These are phyloP conservation scores for Sakesphorus luctuosus DNA, from an alignment of 2,113 vertebrate species.

Conservation along the genomic window DNA sequence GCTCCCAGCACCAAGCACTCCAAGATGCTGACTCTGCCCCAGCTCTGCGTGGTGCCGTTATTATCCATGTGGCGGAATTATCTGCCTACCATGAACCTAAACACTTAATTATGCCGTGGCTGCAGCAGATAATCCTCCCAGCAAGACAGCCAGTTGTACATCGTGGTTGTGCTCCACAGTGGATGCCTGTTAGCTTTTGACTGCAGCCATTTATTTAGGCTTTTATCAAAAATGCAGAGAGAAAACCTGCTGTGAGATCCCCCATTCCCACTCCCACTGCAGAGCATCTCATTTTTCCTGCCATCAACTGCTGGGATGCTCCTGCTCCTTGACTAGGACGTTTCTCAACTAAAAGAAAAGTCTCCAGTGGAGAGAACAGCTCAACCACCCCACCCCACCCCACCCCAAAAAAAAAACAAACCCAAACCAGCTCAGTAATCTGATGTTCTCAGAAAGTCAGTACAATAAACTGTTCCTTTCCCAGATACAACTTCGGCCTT, in stretches of 20 bases:
- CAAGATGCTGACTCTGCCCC: not conserved
- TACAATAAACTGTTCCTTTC: not conserved
- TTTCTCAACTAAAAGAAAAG: not conserved
- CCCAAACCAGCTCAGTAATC: not conserved
- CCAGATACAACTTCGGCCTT: not conserved
- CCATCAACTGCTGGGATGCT: not conserved
- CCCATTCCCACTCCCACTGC: not conserved
- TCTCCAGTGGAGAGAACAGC: not conserved
- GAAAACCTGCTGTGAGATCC: not conserved
- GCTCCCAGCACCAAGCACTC: not conserved
- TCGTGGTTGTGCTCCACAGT: rapidly evolving
- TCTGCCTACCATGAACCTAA: not conserved
- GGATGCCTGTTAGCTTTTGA: not conserved
- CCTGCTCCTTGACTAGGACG: not conserved
- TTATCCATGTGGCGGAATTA: not conserved
- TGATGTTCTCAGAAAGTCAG: not conserved
- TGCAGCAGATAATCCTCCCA: not conserved
- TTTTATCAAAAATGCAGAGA: not conserved
- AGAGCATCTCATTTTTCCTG: not conserved
- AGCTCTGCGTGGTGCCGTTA: rapidly evolving
- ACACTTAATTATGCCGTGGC: not conserved
- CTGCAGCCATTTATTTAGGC: not conserved
- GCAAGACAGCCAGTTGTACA: not conserved
- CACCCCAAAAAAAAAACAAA: not conserved
- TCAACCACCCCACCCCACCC: too few species aligned